Base-by-base conservation (phyloP, 2,113 vertebrate genomes). In the Festucalex cinctus region DNA sequence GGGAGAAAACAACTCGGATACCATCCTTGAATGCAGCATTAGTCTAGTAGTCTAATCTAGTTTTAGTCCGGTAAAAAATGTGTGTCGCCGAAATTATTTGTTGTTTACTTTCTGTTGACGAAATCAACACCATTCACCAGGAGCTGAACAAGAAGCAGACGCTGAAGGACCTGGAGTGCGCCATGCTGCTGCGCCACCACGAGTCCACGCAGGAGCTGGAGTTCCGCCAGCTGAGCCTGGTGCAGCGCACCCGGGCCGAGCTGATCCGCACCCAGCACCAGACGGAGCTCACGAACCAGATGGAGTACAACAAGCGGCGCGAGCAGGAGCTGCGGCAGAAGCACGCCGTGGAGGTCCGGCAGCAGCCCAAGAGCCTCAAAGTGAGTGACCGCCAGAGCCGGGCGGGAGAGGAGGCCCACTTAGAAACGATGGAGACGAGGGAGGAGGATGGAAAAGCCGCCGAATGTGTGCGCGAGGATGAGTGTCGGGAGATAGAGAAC, bases 361-460 rank as follows among this genome's bases (percentile, higher is more conserved):
- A 96, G 83, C 95, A 96, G 87, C 95, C 95, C 86, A 96, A 96
- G 90, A 95, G 95, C 92, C 94, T 96, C 80, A 95, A 94, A 95
- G 95, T 96, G 94, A 94, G 94, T 95, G 92, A 87, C 82, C 86
- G 67, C 73, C 69, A 70, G 79, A 76, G 71, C 73, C 69, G 69
- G 79, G 75, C 72, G 73, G 85, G 88, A 32, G 79, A 81, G 75
- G 74, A 78, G 69, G 60, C 74, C 51, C 75, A 71, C 64, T 17
- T 63, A 44, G 61, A 43, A 44, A 44, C 44, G n/a, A 2, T 41
- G 14, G 61, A 26, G 6, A 22, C 9, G n/a, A 24, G 22, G 6
- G 17, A 39, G 13, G 22, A 63, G 14, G 36, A 44, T 26, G 37
- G 44, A 10, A 16, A 3, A 44, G 13, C 16, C 39, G 3, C 17